Conservation (phyloP, 2,113 vertebrate species). For the Cynopterus brachyotis region DNA sequence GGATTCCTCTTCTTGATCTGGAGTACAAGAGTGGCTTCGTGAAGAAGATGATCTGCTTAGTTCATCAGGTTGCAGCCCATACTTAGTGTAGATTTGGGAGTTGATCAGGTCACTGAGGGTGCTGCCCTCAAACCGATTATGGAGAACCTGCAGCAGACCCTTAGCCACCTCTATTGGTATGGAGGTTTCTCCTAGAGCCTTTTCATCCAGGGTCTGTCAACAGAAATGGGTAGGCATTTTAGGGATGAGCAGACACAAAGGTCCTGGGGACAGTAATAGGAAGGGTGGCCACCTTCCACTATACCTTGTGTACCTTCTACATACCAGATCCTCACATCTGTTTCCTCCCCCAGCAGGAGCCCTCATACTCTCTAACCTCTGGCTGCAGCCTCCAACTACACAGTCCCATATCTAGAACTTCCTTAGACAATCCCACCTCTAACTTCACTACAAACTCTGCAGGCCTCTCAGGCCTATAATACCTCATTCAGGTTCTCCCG, state of each 20-base stretch:
- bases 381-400: not conserved
- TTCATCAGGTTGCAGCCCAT: constrained; percentile 40
- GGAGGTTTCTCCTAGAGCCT: constrained; percentile 83
- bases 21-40: constrained; percentile 29
- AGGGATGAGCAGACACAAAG: not conserved
- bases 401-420: not conserved
- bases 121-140: constrained; percentile 84
- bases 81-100: constrained; percentile 88
- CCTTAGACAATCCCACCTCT: not conserved
- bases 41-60: not conserved
- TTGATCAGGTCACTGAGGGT: constrained; percentile 85
- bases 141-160: constrained; percentile 87
- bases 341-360: not conserved
- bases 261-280: not conserved
- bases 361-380: not conserved
- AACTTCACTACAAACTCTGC: not conserved
- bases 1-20: constrained; percentile 41
- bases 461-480: not conserved
- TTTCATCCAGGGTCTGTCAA: constrained; percentile 81
- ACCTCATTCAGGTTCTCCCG: constrained; percentile 87
- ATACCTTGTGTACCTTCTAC: not conserved
- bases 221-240: not conserved
- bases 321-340: not conserved
- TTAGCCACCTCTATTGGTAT: constrained; percentile 84
- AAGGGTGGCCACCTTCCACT: not conserved